A percentile compares a stretch with the other conserved stretches of the same genome.
Evolutionary conservation across 2,888 invertebrate species (phyloP).

Genomic region (Chorisops tibialis): DNA sequence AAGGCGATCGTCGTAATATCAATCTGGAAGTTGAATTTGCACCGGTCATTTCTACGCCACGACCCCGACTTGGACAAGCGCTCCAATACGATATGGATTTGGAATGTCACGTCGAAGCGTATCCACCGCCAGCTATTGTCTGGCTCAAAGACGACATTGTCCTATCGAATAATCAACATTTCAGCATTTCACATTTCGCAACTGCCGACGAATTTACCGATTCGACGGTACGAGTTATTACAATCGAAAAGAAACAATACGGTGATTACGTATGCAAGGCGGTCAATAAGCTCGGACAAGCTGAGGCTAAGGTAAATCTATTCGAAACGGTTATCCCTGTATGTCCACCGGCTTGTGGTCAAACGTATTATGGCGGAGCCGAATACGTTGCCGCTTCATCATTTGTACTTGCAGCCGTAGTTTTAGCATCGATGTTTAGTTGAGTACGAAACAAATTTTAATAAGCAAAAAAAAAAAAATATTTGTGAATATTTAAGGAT

Average conservation of each 20-base stretch:
- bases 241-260: slow-evolving; percentile 86
- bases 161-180: slow-evolving; percentile 86
- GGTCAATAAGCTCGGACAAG: slow-evolving; percentile 79
- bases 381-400: slow-evolving; percentile 47
- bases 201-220: slow-evolving; percentile 91
- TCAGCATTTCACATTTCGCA: slow-evolving; percentile 85
- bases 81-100: slow-evolving; percentile 91
- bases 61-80: slow-evolving; percentile 79
- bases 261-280: slow-evolving; percentile 84
- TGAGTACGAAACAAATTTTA: slow-evolving; percentile 11
- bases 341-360: slow-evolving; percentile 84
- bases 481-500: not conserved
- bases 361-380: slow-evolving; percentile 46
- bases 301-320: slow-evolving; percentile 75
- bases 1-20: slow-evolving; percentile 79
- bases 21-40: slow-evolving; percentile 88
- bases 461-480: not conserved
- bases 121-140: slow-evolving; percentile 87
- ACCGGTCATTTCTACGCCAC: slow-evolving; percentile 79
- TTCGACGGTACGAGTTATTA: slow-evolving; percentile 82
- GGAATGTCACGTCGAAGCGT: slow-evolving; percentile 92
- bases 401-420: slow-evolving; percentile 55
- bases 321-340: slow-evolving; percentile 89
- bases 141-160: slow-evolving; percentile 85
- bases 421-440: slow-evolving; percentile 52